A percentile compares a stretch with the other conserved stretches of the same genome.
phyloP scores from a whole-genome alignment of 2,113 vertebrate species.

The Microtus pennsylvanicus region DNA sequence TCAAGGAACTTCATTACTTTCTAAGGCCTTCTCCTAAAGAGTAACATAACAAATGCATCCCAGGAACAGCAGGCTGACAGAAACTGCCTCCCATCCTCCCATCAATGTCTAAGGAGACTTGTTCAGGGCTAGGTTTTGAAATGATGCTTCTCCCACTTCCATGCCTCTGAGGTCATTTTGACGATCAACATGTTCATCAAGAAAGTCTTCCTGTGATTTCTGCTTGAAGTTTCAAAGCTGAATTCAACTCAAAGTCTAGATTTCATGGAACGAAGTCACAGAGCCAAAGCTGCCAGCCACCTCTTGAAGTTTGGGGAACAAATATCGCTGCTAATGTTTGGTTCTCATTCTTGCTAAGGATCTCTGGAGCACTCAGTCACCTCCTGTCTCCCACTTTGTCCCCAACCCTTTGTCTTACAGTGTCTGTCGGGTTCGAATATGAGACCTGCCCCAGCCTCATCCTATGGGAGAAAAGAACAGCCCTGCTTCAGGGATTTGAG shows the following conservation, averaged over 20 bases:
- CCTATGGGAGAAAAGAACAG: slow-evolving; percentile 98
- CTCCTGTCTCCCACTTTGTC: not conserved
- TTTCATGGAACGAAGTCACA: slow-evolving; percentile 72
- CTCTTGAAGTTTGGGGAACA: slow-evolving; percentile 51
- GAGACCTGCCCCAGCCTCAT: slow-evolving; percentile 97
- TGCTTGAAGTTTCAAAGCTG: slow-evolving; percentile 74
- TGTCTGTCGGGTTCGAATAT: slow-evolving; percentile 99
- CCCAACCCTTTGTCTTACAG: slow-evolving; percentile 83
- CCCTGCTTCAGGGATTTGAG: slow-evolving; percentile 96
- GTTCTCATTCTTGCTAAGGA: slow-evolving; percentile 48
- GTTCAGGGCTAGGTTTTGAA: slow-evolving; percentile 26
- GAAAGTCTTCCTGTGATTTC: slow-evolving; percentile 72
- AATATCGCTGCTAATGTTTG: slow-evolving; percentile 9
- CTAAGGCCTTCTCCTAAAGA: slow-evolving; percentile 22
- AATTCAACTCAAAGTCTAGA: slow-evolving; percentile 78
- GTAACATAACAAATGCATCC: not conserved
- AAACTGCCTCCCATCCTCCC: slow-evolving; percentile 61
- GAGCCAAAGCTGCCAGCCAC: slow-evolving; percentile 60
- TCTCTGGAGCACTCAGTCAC: slow-evolving; percentile 41
- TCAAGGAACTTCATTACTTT: slow-evolving; percentile 4
- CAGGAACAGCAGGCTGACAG: slow-evolving; percentile 58
- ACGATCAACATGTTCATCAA: slow-evolving; percentile 64
- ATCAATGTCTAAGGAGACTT: slow-evolving; percentile 36
- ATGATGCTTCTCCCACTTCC: slow-evolving; percentile 25
- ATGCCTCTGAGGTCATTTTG: slow-evolving; percentile 66